phyloP scores from a whole-genome alignment of 1,140 invertebrate genomes.

The Nylanderia fulva region DNA sequence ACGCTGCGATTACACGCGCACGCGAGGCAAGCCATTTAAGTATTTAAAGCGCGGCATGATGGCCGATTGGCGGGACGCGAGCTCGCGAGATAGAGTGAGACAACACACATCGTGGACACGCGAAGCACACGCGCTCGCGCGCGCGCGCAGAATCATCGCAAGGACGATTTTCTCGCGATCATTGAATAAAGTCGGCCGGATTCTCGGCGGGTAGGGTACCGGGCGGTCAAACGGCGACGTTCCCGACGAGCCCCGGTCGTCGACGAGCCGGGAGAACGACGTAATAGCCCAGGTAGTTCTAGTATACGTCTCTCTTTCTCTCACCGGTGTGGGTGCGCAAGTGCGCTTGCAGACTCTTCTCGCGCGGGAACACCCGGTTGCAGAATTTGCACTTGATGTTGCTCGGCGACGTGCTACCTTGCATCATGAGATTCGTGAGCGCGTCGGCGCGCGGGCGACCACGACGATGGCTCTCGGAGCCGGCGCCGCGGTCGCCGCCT shows the following conservation, averaged over 20 bases:
- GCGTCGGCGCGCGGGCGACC: constrained; percentile 92
- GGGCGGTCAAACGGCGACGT: background rate
- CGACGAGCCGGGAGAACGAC: no score
- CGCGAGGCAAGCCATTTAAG: constrained; percentile 71
- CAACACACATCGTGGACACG: background rate
- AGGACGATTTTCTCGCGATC: constrained; percentile 1
- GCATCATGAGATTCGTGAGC: constrained; percentile 90
- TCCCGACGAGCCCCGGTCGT: background rate
- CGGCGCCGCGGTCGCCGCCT: constrained; percentile 58
- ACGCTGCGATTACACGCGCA: background rate
- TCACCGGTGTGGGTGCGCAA: constrained; percentile 93
- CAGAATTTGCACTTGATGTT: constrained; percentile 92
- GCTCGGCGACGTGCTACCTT: constrained; percentile 90
- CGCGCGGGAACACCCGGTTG: constrained; percentile 92
- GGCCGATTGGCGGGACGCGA: constrained; percentile 83
- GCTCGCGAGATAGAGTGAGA: background rate
- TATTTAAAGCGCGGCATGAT: constrained; percentile 82
- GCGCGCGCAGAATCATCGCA: background rate
- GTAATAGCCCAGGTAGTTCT: no score
- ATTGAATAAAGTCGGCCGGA: constrained; percentile 11
- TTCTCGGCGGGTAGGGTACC: background rate
- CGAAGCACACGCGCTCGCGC: no score
- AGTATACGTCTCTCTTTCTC: no score
- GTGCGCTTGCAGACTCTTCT: constrained; percentile 94
- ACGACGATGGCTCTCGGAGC: constrained; percentile 83